These are phyloP conservation scores for Babylonia areolata DNA, from an alignment of 1,140 invertebrate genomes.

Conservation along the genomic window DNA sequence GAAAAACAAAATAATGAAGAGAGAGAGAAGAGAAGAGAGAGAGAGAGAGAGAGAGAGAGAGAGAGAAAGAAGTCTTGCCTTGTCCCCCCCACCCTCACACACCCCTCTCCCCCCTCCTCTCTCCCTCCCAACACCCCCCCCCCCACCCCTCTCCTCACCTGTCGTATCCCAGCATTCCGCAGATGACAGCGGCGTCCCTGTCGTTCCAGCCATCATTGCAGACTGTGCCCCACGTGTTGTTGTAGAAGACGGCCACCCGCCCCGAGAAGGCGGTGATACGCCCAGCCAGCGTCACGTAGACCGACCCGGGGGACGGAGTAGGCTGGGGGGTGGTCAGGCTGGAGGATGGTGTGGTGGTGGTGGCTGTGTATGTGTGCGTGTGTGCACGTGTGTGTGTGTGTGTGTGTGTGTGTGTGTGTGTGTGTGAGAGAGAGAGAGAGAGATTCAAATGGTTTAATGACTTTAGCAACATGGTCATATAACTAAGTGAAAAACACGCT, in stretches of 20 bases:
- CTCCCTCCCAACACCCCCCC: neutral
- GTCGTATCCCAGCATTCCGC: slow-evolving; percentile 38
- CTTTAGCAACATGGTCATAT: too few species aligned
- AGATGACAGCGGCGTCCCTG: slow-evolving; percentile 31
- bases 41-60: too few species aligned
- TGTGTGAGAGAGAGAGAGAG: too few species aligned
- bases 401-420: too few species aligned
- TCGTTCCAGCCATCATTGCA: slow-evolving; percentile 31
- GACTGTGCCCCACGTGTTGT: slow-evolving; percentile 45
- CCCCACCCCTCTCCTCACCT: neutral
- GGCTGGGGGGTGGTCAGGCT: neutral
- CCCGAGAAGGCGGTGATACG: slow-evolving; percentile 83
- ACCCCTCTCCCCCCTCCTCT: neutral
- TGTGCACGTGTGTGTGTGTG: too few species aligned
- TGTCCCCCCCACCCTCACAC: too few species aligned
- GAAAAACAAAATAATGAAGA: too few species aligned
- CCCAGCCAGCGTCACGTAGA: slow-evolving; percentile 38
- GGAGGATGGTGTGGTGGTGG: neutral
- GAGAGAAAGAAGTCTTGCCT: too few species aligned
- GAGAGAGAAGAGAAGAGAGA: too few species aligned
- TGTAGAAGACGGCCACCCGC: slow-evolving; percentile 83
- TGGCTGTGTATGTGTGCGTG: too few species aligned
- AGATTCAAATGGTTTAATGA: too few species aligned
- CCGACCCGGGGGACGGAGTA: slow-evolving; percentile 22
- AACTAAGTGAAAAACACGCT: too few species aligned